Evolutionary conservation across 2,113 vertebrate genomes (phyloP).

Genomic region (Dinomys branickii): DNA sequence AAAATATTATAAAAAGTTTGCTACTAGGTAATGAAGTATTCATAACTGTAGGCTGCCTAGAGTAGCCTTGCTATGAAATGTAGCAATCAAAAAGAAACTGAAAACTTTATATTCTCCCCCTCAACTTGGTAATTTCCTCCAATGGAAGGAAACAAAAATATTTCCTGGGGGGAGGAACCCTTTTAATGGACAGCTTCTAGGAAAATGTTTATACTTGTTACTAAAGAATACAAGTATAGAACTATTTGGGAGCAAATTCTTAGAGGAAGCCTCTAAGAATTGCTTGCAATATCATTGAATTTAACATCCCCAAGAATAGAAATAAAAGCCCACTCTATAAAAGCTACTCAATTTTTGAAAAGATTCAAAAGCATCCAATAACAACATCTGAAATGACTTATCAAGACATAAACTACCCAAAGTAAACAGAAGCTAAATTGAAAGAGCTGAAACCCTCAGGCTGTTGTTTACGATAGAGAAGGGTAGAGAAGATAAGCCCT

Average conservation of each 20-base stretch:
- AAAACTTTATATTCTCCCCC: background rate
- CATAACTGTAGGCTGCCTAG: constrained; percentile 17
- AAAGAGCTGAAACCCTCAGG: constrained; percentile 22
- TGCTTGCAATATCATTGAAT: background rate
- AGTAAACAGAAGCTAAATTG: background rate
- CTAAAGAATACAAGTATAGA: constrained; percentile 12
- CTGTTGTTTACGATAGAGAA: background rate
- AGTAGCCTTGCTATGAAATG: constrained; percentile 13
- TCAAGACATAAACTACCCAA: background rate
- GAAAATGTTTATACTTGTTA: constrained; percentile 11
- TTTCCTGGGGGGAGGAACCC: constrained; percentile 9
- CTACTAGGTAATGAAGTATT: constrained; percentile 40
- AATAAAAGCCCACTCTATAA: background rate
- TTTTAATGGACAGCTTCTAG: constrained; percentile 14
- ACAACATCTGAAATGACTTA: background rate
- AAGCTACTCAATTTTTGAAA: background rate
- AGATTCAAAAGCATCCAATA: background rate
- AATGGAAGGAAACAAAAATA: constrained; percentile 7
- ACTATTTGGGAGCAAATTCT: constrained; percentile 2
- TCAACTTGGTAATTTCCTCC: background rate
- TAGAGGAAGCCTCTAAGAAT: background rate
- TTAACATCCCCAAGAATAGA: constrained; percentile 13
- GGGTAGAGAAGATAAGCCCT: background rate
- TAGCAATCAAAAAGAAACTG: background rate
- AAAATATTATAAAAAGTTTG: background rate